Percentiles rank a stretch among this genome's conserved stretches.
phyloP scores from a whole-genome alignment of 2,113 vertebrate species.

The Chrysochloris asiatica region DNA sequence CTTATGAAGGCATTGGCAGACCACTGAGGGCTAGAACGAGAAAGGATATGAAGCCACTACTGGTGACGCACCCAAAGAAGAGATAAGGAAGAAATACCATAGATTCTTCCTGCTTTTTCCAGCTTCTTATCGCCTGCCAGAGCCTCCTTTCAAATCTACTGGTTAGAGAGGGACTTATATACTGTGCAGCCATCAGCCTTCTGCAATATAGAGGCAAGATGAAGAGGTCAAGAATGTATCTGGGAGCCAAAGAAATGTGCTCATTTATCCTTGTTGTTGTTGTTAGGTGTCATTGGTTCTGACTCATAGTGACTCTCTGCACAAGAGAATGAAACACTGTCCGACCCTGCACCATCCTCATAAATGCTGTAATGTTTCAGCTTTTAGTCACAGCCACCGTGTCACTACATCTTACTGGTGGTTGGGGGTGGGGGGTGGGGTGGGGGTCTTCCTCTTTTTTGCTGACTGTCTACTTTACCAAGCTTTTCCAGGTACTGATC shows the following conservation, averaged over 20 bases:
- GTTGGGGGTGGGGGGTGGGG: no score
- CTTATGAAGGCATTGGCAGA: rapidly evolving
- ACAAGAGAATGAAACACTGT: no score
- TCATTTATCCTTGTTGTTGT: background rate
- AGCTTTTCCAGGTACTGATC: no score
- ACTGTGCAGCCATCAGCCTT: background rate
- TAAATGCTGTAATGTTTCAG: no score
- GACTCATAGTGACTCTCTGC: no score
- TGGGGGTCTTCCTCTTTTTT: no score
- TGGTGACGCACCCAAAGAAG: background rate
- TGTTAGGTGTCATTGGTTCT: no score
- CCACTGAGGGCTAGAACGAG: no score
- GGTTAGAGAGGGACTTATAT: background rate
- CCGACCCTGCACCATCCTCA: no score
- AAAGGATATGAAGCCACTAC: background rate
- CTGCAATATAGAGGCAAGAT: background rate
- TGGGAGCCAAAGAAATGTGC: background rate
- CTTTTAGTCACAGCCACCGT: no score
- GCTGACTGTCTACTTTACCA: no score
- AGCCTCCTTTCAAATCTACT: background rate
- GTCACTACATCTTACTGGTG: no score
- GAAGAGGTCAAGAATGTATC: background rate
- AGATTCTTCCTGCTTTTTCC: background rate
- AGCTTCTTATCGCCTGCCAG: background rate
- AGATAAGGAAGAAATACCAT: background rate